A percentile compares a stretch with the other conserved stretches of the same genome.
These are phyloP conservation scores for Leistus spinibarbis DNA, from an alignment of 2,888 invertebrate species.

Conservation along the genomic window DNA sequence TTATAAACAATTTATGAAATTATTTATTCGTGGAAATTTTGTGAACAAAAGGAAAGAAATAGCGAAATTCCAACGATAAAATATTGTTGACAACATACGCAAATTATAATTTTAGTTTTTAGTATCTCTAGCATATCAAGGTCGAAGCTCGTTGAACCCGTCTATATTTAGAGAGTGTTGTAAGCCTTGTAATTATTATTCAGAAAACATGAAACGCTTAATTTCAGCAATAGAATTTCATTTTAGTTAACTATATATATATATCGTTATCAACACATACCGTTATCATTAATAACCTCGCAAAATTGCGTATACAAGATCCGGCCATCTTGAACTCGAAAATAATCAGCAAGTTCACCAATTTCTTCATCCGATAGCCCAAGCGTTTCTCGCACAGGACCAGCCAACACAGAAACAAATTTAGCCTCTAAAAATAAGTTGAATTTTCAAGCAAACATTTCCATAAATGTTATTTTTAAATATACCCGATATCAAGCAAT, in stretches of 20 bases:
- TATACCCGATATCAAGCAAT: constrained; percentile 71
- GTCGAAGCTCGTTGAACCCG: constrained; percentile 31
- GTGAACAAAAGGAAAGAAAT: not conserved
- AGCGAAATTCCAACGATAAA: not conserved
- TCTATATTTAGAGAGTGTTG: constrained; percentile 19
- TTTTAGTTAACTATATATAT: not conserved
- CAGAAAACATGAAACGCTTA: not conserved
- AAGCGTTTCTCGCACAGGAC: constrained; percentile 68
- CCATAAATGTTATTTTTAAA: not conserved
- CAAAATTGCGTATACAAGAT: constrained; percentile 78
- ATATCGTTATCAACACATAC: constrained; percentile 52
- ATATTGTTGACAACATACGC: not conserved
- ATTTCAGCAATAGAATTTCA: not conserved
- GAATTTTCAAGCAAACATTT: constrained; percentile 18
- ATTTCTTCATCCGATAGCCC: constrained; percentile 77
- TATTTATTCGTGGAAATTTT: not conserved
- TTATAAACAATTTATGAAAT: not conserved
- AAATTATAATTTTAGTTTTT: not conserved
- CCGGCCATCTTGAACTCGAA: constrained; percentile 79
- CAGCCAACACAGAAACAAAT: constrained; percentile 73
- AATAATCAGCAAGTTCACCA: constrained; percentile 75
- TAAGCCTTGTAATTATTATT: not conserved
- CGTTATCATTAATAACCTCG: constrained; percentile 72
- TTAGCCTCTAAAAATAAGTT: constrained; percentile 66
- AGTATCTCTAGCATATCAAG: constrained; percentile 14